Evolutionary conservation across 2,797 vertebrate species (phyloP), one percentile per base, ranked within the genome.

Genomic region (Aythya fuligula): DNA sequence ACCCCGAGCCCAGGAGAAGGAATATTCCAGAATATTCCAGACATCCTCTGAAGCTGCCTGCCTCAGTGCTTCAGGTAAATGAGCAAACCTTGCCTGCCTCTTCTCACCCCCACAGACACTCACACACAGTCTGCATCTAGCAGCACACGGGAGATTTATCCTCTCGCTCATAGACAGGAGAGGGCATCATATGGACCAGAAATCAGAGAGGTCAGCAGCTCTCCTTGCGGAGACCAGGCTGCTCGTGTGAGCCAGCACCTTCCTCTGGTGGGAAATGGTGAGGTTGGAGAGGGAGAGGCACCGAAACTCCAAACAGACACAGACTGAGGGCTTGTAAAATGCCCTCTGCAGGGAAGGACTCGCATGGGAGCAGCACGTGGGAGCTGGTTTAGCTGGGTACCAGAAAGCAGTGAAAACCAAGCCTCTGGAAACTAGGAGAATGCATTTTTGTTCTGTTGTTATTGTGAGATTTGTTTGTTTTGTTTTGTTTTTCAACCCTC

Each of bases 391-490:
- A 3, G 8, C 2, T 25, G 51, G 85, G 49, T 17, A 41, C 65
- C 9, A 17, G 27, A 70, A 47, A 85, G 8, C 69, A 49, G 36
- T 0, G 7, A 34, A 39, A 64, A 85, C 15, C n/a, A n/a, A 57
- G 10, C 45, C 18, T 43, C 36, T 6, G 9, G 34, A 28, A 41
- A 25, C 30, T 30, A 27, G 13, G 15, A 19, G 34, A 41, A 57
- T 14, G 24, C 8, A 13, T 0, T 0, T 5, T 6, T 8, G 9
- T 66, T 32, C 25, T 27, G 0, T 0, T 5, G 6, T 8, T 10
- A 47, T 27, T 13, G 13, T 69, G 43, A 18, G 18, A 45, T 32
- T 41, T 41, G 16, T 32, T 51, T 51, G 9, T 15, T 51, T 51
- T 51, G 2, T 0, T 0, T 5, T 6, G 9, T 10, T 70, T 32